Evolutionary conservation across 2,113 vertebrate species (phyloP).

Genomic region (Syngnathoides biaculeatus): DNA sequence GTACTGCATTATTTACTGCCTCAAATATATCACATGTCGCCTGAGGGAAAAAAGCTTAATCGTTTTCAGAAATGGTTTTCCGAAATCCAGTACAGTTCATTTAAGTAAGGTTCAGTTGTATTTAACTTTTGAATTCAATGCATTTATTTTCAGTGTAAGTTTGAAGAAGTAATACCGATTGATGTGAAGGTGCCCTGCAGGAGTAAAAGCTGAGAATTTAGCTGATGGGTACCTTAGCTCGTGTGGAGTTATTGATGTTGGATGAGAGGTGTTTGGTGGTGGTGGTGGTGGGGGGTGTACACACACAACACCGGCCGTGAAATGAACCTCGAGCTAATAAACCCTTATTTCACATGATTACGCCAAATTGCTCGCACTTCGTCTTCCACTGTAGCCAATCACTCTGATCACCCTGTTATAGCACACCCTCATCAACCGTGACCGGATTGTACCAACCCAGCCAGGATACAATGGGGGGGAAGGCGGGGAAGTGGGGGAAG

Average conservation of each 20-base stretch:
- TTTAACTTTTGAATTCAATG: too few species aligned
- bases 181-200: not conserved
- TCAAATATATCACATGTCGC: too few species aligned
- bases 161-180: not conserved
- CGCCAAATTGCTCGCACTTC: conserved; percentile 50
- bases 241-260: not conserved
- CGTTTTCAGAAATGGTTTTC: too few species aligned
- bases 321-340: conserved; percentile 20
- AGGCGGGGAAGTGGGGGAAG: conserved; percentile 32
- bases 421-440: conserved; percentile 53
- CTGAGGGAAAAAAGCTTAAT: too few species aligned
- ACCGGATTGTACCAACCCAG: conserved; percentile 60
- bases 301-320: not conserved
- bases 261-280: not conserved
- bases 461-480: not conserved
- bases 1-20: too few species aligned
- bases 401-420: conserved; percentile 56
- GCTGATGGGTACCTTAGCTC: not conserved
- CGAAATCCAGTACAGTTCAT: too few species aligned
- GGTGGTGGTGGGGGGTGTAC: too few species aligned
- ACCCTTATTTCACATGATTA: conserved; percentile 33
- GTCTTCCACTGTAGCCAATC: conserved; percentile 53
- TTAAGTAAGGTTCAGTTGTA: too few species aligned
- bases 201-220: not conserved
- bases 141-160: too few species aligned